phyloP scores from a whole-genome alignment of 1,140 invertebrate species.

The Heterodera schachtii region DNA sequence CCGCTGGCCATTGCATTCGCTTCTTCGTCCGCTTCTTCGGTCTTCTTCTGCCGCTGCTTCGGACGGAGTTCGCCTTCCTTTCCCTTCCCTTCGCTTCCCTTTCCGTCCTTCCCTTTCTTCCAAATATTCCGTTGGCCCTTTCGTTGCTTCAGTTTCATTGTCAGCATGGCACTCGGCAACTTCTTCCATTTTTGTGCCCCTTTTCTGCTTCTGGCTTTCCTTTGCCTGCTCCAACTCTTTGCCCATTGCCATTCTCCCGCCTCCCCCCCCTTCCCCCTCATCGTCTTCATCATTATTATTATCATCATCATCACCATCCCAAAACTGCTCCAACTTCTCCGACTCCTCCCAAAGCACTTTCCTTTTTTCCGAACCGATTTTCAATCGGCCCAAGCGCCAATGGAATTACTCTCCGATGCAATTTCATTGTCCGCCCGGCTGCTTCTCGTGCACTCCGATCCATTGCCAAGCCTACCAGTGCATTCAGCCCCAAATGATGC shows the following conservation, averaged over 20 bases:
- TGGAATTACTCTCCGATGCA: neutral
- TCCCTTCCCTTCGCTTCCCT: neutral
- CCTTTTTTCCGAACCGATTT: neutral
- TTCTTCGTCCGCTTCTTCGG: neutral
- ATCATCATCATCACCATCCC: too few relatives aligned
- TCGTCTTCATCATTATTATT: too few relatives aligned
- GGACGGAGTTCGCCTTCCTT: neutral
- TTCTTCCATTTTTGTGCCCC: neutral
- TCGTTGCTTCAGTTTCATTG: neutral
- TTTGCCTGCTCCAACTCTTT: neutral
- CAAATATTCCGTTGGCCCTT: neutral
- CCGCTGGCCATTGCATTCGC: neutral
- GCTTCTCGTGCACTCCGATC: conserved; percentile 17
- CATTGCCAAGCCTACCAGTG: conserved; percentile 24
- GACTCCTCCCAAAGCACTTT: neutral
- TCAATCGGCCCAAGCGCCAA: neutral
- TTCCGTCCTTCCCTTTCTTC: neutral
- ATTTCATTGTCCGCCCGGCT: neutral
- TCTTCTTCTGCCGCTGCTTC: neutral
- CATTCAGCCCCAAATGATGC: conserved; percentile 22
- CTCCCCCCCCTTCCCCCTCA: neutral
- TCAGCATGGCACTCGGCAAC: neutral
- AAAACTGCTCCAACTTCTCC: neutral
- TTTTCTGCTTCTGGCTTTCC: neutral
- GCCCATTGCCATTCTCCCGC: neutral